Evolutionary conservation across 1,140 invertebrate genomes (phyloP), one percentile per base, ranked within the genome.

Genomic region (Lepeophtheirus salmonis): DNA sequence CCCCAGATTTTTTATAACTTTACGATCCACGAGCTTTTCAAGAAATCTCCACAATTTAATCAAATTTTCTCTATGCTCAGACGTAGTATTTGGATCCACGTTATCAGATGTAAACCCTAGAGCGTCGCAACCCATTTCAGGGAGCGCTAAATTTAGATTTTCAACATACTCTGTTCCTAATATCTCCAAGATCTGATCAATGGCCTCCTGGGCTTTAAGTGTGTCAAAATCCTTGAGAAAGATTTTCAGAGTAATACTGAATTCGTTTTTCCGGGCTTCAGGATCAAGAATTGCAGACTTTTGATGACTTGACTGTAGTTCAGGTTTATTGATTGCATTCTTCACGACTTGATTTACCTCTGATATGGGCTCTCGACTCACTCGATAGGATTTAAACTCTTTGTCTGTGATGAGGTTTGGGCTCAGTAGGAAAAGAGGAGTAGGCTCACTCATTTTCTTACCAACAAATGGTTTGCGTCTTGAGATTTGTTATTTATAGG

Each of bases 361-460:
- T 14, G 6, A 20, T 6, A n/a, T n/a, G 51, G 18, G 51, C 51
- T 20, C 51, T 6, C 51, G 51, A 14, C 6, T 6, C 6, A 20
- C 18, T n/a, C 51, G 51, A n/a, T 48, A 10, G 51, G 18, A 53
- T 20, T n/a, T 21, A 14, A 48, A 41, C 6, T n/a, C n/a, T n/a
- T 41, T 41, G 30, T 41, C 30, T n/a, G 6, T 48, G 51, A 20
- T 20, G 18, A 48, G 51, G 51, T 53, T 20, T 10, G 51, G 26
- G 12, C 55, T 56, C 21, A n/a, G 4, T 10, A 16, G n/a, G 16
- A 50, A 17, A n/a, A n/a, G n/a, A n/a, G n/a, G n/a, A 41, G n/a
- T 10, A 13, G 21, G 25, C 18, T 17, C 55, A 41, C n/a, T 41
- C 50, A 41, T 17, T 63, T 53, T 25, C 12, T 63, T 25, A 41